Conservation (phyloP, 2,113 vertebrate species). For the Myocastor coypus region DNA sequence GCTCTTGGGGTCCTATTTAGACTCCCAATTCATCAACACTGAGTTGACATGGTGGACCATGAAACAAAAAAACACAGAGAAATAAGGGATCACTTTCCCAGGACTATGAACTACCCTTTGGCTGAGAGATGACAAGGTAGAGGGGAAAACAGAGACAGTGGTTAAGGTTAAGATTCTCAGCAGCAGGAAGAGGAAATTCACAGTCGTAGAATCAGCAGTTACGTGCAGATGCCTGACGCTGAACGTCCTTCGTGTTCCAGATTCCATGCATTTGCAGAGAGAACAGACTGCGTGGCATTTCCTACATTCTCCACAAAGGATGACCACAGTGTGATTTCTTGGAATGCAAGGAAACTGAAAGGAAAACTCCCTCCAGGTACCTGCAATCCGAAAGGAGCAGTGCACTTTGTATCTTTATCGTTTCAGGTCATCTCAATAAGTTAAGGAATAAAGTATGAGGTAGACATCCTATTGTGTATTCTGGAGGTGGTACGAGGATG, state of each 20-base stretch:
- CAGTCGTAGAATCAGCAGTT: background rate
- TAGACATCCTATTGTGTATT: background rate
- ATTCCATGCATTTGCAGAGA: slow-evolving; percentile 89
- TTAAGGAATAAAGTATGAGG: background rate
- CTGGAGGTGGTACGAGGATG: background rate
- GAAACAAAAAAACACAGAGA: background rate
- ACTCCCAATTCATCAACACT: background rate
- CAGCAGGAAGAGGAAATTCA: background rate
- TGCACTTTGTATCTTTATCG: background rate
- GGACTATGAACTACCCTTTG: background rate
- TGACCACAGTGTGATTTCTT: slow-evolving; percentile 52
- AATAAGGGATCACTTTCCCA: background rate
- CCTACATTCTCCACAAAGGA: slow-evolving; percentile 60
- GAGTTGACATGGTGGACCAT: background rate
- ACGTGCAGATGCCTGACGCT: background rate
- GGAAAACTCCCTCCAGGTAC: slow-evolving; percentile 87
- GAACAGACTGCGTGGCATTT: slow-evolving; percentile 71
- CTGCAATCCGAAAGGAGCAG: background rate
- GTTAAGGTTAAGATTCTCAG: background rate
- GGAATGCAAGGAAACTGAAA: slow-evolving; percentile 81
- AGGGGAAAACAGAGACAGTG: background rate
- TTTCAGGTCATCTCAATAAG: background rate
- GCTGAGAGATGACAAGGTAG: background rate
- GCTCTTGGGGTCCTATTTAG: background rate
- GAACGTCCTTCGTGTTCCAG: slow-evolving; percentile 77